Evolutionary conservation across 1,140 invertebrate genomes (phyloP), one percentile per base, ranked within the genome.

Genomic region (Zaprionus capensis): DNA sequence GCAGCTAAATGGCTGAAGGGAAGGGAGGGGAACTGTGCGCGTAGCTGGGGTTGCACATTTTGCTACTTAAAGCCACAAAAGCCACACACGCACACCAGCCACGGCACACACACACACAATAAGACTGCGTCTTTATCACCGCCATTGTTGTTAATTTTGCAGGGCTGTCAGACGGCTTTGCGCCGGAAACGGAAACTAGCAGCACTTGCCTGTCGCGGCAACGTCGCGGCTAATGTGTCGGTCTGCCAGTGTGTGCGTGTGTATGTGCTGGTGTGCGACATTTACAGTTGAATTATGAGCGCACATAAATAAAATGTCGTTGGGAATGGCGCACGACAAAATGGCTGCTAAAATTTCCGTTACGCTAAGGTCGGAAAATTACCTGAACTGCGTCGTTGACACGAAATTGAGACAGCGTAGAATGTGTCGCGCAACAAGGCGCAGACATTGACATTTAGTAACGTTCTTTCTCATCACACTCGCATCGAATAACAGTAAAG

Each of bases 91-190:
- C 66, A 73, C 70, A 68, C 77, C 55, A 44, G 2, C 53, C 22
- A 46, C 31, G 44, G 15, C 17, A 65, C 59, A 31, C 69, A 44
- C 31, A 14, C 15, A 59, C 44, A 58, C 70, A 82, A 88, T 78
- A 76, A 65, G 74, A 59, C 41, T 67, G 79, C 84, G 78, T 88
- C 81, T 88, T 87, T 87, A 87, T 87, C 84, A 84, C 84, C 85
- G 85, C 85, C 85, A 87, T 87, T 87, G 84, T 87, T 87, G 84
- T 87, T 87, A 88, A 87, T 87, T 87, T 88, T 87, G 85, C 84
- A 71, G 81, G 81, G 83, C 81, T 77, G 74, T 55, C 64, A 64
- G 71, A 36, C 75, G 72, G 86, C 80, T 76, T 80, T 82, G 66
- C 76, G 82, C 83, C 84, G 84, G 84, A 87, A 88, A 87, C 84